Base-by-base conservation (phyloP, 2,888 invertebrate genomes). In the Mellilla xanthometata region DNA sequence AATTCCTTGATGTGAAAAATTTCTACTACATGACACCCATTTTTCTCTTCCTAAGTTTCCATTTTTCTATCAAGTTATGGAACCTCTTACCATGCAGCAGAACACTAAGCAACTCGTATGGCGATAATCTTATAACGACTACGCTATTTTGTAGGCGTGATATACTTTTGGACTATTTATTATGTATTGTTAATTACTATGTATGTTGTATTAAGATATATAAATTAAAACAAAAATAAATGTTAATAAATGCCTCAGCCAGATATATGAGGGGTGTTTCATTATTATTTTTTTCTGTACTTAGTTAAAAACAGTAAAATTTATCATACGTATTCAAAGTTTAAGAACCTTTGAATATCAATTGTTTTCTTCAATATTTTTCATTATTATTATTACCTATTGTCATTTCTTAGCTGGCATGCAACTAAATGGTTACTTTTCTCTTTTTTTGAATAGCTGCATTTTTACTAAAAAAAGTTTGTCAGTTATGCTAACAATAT, bases 241-340 rank as follows among this genome's bases (percentile, higher is more conserved):
- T 88, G 89, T 90, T 89, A 90, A 87, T 90, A 89, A 90, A 90
- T 90, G 90, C 90, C 90, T 90, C 90, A 90, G 90, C 89, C 90
- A 90, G 83, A 85, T 72, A 72, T 72, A 29, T 28, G 30, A 69
- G 45, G 56, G 54, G 70, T 70, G 75, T 81, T 83, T 86, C 62
- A 72, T 76, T 77, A 59, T 48, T 38, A 32, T 26, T 12, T 36
- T 31, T 10, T 15, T 9, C 23, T 30, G 23, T 23, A 19, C 15
- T 19, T 19, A 19, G 15, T 19, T n/a, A n/a, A n/a, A n/a, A n/a
- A n/a, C n/a, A 19, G 15, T 19, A 19, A 19, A 5, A 6, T 19
- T 3, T 3, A 6, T 19, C 6, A 19, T 5, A 19, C 15, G 6
- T 19, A 19, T 19, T 19, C 3, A 19, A 1, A 19, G n/a, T n/a